Conservation (phyloP, 2,797 vertebrate species). For the Argya squamiceps region DNA sequence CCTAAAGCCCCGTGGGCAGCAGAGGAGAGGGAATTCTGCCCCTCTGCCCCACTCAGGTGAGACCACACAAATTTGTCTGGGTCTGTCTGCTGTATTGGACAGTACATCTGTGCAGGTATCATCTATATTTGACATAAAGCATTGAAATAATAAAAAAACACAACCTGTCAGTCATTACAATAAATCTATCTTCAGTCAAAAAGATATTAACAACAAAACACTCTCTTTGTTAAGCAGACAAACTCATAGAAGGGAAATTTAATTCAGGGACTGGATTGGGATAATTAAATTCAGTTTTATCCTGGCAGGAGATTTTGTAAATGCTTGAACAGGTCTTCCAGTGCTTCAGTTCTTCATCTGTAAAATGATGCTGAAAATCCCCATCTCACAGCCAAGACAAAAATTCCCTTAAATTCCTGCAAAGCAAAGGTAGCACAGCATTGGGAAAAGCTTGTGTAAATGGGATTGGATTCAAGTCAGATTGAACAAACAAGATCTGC, state of each 20-base stretch:
- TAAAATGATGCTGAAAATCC: background rate
- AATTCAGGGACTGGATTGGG: background rate
- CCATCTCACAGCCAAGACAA: background rate
- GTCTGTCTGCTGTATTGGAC: background rate
- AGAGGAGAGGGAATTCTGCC: background rate
- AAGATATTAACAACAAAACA: background rate
- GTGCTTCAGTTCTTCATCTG: background rate
- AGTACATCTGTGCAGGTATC: background rate
- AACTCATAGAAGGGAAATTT: background rate
- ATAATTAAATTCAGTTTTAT: background rate
- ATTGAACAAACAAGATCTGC: background rate
- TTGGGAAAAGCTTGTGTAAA: background rate
- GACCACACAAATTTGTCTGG: background rate
- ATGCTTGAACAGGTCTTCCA: background rate
- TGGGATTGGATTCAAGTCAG: background rate
- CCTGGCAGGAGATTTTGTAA: background rate
- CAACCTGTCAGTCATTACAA: background rate
- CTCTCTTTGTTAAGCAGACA: background rate
- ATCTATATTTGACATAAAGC: background rate
- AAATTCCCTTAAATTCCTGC: background rate
- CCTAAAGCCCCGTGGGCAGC: fast-evolving
- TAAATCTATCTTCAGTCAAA: background rate
- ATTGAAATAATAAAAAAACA: background rate
- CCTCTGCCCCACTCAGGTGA: background rate
- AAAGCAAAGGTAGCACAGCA: background rate